Conservation (phyloP, 2,888 invertebrate species). For the Strigamia maritima region DNA sequence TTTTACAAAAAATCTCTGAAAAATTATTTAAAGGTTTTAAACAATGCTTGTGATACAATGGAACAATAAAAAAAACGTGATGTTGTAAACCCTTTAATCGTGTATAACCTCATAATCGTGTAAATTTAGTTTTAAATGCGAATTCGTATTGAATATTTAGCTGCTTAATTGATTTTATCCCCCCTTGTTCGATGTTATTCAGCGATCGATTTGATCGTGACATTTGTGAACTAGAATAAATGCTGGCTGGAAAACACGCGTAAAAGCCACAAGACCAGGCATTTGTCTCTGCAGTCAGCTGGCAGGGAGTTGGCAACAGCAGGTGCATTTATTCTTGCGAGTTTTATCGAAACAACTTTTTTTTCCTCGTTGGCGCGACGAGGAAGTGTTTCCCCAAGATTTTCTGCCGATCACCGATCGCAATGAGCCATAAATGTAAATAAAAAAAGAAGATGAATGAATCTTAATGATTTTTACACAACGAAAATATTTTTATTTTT, state of each 20-base stretch:
- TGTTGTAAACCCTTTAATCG: too few species aligned
- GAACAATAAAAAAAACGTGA: too few species aligned
- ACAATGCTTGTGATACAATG: too few species aligned
- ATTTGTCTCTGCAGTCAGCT: neutral
- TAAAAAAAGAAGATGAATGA: too few species aligned
- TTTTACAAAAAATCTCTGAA: too few species aligned
- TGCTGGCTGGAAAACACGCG: constrained; percentile 5
- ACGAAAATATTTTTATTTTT: neutral
- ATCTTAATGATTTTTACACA: neutral
- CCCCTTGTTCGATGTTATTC: neutral
- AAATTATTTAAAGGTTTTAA: too few species aligned
- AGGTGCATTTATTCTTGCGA: neutral
- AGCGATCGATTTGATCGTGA: neutral
- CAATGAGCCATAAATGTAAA: too few species aligned
- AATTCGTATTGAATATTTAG: neutral
- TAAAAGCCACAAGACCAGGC: constrained; percentile 2
- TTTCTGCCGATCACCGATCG: neutral
- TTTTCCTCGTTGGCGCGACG: neutral
- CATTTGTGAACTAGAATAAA: constrained; percentile 8
- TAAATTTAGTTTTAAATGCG: neutral
- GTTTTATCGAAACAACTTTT: neutral
- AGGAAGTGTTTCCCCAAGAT: neutral
- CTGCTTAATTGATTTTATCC: neutral
- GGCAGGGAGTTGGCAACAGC: neutral
- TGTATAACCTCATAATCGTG: too few species aligned